Conservation (phyloP, 2,888 invertebrate genomes). For the Eilema caniola region DNA sequence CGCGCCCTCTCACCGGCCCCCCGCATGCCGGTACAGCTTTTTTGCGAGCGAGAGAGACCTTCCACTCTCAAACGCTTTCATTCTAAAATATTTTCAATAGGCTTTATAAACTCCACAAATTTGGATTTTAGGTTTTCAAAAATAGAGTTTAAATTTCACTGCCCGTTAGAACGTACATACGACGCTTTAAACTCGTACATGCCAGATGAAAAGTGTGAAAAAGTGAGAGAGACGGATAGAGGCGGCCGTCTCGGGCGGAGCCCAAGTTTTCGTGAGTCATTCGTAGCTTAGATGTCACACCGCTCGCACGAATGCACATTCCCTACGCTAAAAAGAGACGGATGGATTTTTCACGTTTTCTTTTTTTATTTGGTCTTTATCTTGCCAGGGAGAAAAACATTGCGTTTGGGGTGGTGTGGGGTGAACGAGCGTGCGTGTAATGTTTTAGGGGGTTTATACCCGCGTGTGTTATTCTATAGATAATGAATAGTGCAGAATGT, state of each 20-base stretch:
- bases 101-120: slow-evolving; percentile 39
- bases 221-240: slow-evolving; percentile 87
- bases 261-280: slow-evolving; percentile 86
- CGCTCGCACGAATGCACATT: slow-evolving; percentile 66
- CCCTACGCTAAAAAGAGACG: slow-evolving; percentile 68
- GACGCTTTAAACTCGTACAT: slow-evolving; percentile 48
- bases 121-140: accelerated
- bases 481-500: slow-evolving; percentile 85
- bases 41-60: slow-evolving; percentile 86
- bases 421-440: slow-evolving; percentile 80
- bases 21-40: slow-evolving; percentile 75
- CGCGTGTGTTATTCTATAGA: slow-evolving; percentile 59
- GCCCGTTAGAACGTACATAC: slow-evolving; percentile 26
- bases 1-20: slow-evolving; percentile 67
- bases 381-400: slow-evolving; percentile 83
- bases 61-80: slow-evolving; percentile 82
- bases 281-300: slow-evolving; percentile 82
- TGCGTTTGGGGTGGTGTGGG: slow-evolving; percentile 72
- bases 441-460: slow-evolving; percentile 74
- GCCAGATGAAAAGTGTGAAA: slow-evolving; percentile 85
- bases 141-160: slow-evolving; percentile 50
- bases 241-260: slow-evolving; percentile 85
- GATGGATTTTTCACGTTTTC: slow-evolving; percentile 84
- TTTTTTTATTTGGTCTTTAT: slow-evolving; percentile 87
- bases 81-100: slow-evolving; percentile 84